These are phyloP conservation scores for Cardiocondyla obscurior DNA, from an alignment of 1,140 invertebrate species.

Conservation along the genomic window DNA sequence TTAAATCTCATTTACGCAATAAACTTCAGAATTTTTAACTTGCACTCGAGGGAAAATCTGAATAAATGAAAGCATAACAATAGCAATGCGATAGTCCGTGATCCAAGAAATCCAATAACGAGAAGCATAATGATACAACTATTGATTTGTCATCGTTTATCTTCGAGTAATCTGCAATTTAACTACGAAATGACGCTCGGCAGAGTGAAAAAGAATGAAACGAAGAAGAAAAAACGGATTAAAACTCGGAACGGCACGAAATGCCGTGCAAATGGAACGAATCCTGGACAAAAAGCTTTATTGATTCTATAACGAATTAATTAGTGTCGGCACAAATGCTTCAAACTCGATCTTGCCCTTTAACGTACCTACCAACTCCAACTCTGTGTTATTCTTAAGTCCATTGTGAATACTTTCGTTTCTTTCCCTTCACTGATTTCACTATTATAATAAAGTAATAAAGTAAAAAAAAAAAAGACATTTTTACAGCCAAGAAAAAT, in stretches of 20 bases:
- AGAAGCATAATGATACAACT: conserved; percentile 16
- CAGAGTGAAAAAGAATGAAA: conserved; percentile 45
- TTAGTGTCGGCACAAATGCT: conserved; percentile 44
- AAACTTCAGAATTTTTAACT: not conserved
- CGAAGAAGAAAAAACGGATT: conserved; percentile 55
- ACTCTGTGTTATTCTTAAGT: conserved; percentile 30
- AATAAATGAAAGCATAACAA: conserved; percentile 16
- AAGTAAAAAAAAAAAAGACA: not conserved
- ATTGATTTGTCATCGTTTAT: conserved; percentile 35
- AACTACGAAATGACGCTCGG: conserved; percentile 18
- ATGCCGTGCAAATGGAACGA: conserved; percentile 34
- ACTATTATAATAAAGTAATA: not conserved
- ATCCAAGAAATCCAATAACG: not conserved
- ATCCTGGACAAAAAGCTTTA: conserved; percentile 19
- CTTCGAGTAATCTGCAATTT: conserved; percentile 50
- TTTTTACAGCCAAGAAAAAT: not conserved
- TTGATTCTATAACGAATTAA: conserved; percentile 68
- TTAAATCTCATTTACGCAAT: not conserved
- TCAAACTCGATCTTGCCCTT: conserved; percentile 12
- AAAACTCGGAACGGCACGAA: conserved; percentile 39
- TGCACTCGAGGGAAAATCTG: not conserved
- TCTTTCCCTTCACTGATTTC: not conserved
- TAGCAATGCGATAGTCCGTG: not conserved
- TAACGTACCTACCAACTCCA: not conserved
- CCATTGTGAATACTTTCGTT: conserved; percentile 6